Conservation (phyloP, 1,140 invertebrate genomes). For the Drosophila athabasca region DNA sequence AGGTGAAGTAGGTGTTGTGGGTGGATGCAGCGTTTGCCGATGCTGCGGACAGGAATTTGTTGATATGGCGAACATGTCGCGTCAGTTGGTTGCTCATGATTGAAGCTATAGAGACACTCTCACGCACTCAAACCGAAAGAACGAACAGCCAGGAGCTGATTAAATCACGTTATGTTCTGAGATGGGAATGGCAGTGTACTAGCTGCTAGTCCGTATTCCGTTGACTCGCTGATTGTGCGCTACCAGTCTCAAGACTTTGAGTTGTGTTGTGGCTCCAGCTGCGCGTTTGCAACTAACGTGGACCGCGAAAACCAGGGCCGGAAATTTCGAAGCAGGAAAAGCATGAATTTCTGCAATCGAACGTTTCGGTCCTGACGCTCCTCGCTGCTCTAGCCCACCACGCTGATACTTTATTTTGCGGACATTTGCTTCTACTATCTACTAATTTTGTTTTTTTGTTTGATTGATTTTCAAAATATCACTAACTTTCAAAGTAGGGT, state of each 20-base stretch:
- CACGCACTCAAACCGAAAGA: not conserved
- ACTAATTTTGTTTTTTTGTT: too few relatives aligned
- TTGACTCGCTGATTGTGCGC: too few relatives aligned
- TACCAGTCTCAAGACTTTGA: too few relatives aligned
- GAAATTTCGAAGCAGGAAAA: constrained; percentile 27
- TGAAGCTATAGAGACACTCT: not conserved
- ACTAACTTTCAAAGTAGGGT: too few relatives aligned
- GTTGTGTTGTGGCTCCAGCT: constrained; percentile 19
- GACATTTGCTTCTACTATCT: too few relatives aligned
- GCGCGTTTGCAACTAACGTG: constrained; percentile 36
- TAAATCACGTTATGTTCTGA: too few relatives aligned
- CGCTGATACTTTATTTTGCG: too few relatives aligned
- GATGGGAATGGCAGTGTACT: too few relatives aligned
- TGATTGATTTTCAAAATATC: too few relatives aligned
- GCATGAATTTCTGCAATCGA: constrained; percentile 1
- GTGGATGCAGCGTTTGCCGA: constrained; percentile 30
- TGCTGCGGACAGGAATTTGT: constrained; percentile 43
- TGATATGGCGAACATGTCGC: constrained; percentile 40
- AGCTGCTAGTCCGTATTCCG: too few relatives aligned
- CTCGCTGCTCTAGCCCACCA: too few relatives aligned
- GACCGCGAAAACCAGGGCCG: not conserved
- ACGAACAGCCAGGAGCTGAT: constrained; percentile 9
- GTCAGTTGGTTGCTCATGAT: constrained; percentile 66
- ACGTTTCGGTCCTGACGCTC: too few relatives aligned
- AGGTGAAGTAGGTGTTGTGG: constrained; percentile 85